Evolutionary conservation across 2,797 vertebrate species (phyloP).

Genomic region (Poeciliopsis infans): DNA sequence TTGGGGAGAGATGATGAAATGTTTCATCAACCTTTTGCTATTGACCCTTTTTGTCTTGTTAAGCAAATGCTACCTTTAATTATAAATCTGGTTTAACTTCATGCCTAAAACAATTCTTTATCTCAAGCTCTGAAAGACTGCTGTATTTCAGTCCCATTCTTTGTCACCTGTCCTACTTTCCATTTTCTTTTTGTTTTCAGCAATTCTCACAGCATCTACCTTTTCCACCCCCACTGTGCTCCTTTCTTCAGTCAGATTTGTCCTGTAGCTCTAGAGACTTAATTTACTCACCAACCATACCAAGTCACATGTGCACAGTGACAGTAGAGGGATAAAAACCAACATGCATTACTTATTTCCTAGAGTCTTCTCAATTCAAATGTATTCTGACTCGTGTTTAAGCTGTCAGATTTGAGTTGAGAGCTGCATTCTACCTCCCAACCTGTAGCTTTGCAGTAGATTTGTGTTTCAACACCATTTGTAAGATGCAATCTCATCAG

Average conservation of each 20-base stretch:
- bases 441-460: constrained; percentile 23
- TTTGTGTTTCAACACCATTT: constrained; percentile 9
- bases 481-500: constrained; percentile 7
- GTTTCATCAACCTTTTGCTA: constrained; percentile 9
- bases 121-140: constrained; percentile 21
- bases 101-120: constrained; percentile 10
- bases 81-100: constrained; percentile 1
- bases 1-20: constrained; percentile 19
- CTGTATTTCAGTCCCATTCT: constrained; percentile 30
- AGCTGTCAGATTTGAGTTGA: constrained; percentile 32
- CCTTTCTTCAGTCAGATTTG: constrained; percentile 68
- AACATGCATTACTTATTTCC: constrained; percentile 52
- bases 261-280: constrained; percentile 67
- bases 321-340: constrained; percentile 10
- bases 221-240: constrained; percentile 17
- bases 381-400: constrained; percentile 46
- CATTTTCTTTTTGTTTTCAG: constrained; percentile 22
- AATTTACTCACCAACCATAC: constrained; percentile 71
- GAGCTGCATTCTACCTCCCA: constrained; percentile 20
- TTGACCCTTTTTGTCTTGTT: constrained; percentile 10
- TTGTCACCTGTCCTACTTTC: constrained; percentile 33
- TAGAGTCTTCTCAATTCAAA: constrained; percentile 33
- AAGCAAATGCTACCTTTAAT: neutral
- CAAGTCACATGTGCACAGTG: constrained; percentile 47
- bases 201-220: constrained; percentile 31